Percentiles rank a stretch among this genome's conserved stretches.
phyloP scores from a whole-genome alignment of 2,888 invertebrate species.

The Drosophila borealis region DNA sequence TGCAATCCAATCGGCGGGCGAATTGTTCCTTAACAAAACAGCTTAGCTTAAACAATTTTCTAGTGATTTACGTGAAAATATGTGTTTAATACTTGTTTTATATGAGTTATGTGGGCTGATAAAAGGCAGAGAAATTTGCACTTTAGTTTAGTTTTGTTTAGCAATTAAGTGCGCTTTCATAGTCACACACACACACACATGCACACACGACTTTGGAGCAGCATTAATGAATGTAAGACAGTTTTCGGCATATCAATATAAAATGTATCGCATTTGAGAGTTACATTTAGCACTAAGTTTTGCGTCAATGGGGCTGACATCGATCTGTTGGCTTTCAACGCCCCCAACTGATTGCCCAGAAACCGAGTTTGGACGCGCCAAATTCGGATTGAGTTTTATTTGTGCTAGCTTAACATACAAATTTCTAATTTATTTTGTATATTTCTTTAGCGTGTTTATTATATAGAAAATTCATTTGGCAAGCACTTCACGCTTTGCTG shows the following conservation, averaged over 20 bases:
- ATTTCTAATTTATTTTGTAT: constrained; percentile 53
- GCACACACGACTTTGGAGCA: background rate
- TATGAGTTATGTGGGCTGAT: background rate
- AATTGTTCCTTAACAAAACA: background rate
- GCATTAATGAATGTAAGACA: constrained; percentile 17
- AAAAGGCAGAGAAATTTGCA: background rate
- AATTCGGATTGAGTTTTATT: constrained; percentile 29
- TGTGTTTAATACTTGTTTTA: background rate
- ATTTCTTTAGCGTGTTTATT: constrained; percentile 6
- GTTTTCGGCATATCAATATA: constrained; percentile 2
- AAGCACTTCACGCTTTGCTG: constrained; percentile 82
- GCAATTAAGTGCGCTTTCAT: background rate
- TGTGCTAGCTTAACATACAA: constrained; percentile 17
- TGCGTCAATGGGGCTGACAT: constrained; percentile 46
- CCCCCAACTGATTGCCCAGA: constrained; percentile 21
- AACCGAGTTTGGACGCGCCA: constrained; percentile 38
- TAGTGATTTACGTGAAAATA: constrained; percentile 28
- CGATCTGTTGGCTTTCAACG: constrained; percentile 22
- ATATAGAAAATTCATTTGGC: constrained; percentile 75
- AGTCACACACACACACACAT: constrained; percentile 1
- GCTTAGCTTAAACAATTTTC: background rate
- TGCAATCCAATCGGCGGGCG: too few species aligned
- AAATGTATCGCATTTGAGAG: constrained; percentile 25
- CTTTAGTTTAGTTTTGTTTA: background rate
- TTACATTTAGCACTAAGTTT: constrained; percentile 12